phyloP scores from a whole-genome alignment of 2,888 invertebrate species.

The Papilio demoleus region DNA sequence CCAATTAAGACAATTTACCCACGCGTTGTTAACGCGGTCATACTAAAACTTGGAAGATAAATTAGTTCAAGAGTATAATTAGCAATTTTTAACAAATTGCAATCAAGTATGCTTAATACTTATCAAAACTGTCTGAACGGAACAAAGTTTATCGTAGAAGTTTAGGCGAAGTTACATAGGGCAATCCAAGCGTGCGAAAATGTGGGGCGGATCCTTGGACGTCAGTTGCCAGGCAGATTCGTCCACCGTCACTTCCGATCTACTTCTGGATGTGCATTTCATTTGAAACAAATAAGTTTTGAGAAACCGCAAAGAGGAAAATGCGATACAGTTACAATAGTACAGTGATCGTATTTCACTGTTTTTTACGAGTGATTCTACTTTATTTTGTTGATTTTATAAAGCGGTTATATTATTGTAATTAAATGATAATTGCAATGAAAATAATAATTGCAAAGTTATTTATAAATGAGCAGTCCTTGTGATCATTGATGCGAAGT shows the following conservation, averaged over 20 bases:
- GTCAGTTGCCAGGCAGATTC: no score
- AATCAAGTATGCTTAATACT: not conserved
- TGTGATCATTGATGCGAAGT: not conserved
- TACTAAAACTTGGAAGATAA: not conserved
- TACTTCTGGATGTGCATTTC: no score
- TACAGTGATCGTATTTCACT: not conserved
- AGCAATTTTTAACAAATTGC: not conserved
- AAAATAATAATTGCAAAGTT: slow-evolving; percentile 13
- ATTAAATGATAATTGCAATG: slow-evolving; percentile 18
- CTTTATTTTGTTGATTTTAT: not conserved
- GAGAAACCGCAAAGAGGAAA: no score
- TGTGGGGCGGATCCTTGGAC: no score
- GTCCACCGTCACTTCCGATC: no score
- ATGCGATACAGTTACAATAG: no score
- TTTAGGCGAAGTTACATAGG: no score
- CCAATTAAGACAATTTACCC: slow-evolving; percentile 29
- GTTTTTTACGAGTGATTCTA: not conserved
- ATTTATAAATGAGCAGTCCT: slow-evolving; percentile 15
- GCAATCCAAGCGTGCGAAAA: no score
- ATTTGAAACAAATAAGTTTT: no score
- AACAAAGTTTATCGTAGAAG: not conserved
- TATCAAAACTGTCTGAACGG: not conserved
- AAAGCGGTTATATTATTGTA: not conserved
- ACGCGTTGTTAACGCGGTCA: not conserved
- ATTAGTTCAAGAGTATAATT: not conserved